Conservation (phyloP, 1,140 invertebrate species). For the Panagrolaimus sp. region DNA sequence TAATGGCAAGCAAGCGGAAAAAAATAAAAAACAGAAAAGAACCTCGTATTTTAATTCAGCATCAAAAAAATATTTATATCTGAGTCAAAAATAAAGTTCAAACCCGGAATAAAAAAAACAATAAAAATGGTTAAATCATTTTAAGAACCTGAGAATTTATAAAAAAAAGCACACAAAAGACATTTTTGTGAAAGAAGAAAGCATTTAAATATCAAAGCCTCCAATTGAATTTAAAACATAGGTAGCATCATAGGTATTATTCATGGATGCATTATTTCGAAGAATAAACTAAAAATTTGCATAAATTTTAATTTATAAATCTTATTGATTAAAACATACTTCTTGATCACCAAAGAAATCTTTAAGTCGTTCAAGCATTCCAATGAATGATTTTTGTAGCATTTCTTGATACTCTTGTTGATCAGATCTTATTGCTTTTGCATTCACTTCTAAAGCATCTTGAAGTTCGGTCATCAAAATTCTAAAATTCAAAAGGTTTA, state of each 20-base stretch:
- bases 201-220: slow-evolving; percentile 15
- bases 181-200: not conserved
- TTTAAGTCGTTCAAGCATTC: slow-evolving; percentile 46
- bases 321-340: slow-evolving; percentile 18
- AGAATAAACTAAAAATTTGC: slow-evolving; percentile 10
- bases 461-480: slow-evolving; percentile 39
- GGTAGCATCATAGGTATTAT: slow-evolving; percentile 11
- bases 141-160: too few relatives aligned
- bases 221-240: slow-evolving; percentile 28
- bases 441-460: slow-evolving; percentile 41
- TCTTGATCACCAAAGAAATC: slow-evolving; percentile 49
- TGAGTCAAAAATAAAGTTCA: too few relatives aligned
- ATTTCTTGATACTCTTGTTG: slow-evolving; percentile 45
- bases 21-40: too few relatives aligned
- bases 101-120: too few relatives aligned
- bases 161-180: not conserved
- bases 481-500: slow-evolving; percentile 21
- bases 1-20: too few relatives aligned
- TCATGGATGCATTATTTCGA: slow-evolving; percentile 12
- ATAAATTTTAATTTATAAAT: not conserved
- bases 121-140: too few relatives aligned
- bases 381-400: slow-evolving; percentile 47
- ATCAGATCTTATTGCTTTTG: slow-evolving; percentile 37
- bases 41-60: too few relatives aligned
- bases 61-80: too few relatives aligned